Conservation (phyloP, 2,113 vertebrate species). For the Ancistrus triradiatus region DNA sequence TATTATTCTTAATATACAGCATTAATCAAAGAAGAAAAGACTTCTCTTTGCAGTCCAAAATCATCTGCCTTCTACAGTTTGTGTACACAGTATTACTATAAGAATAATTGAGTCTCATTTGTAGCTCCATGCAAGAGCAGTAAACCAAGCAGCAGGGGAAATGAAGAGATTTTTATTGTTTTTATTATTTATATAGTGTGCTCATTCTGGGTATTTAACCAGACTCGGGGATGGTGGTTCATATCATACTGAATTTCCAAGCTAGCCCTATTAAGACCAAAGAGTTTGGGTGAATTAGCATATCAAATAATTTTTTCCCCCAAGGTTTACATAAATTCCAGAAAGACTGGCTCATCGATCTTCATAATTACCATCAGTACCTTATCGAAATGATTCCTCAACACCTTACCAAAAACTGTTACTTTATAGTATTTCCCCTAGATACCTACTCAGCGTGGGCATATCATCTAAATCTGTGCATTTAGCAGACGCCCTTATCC, state of each 20-base stretch:
- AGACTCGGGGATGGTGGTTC: not conserved
- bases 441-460: too few species aligned
- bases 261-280: not conserved
- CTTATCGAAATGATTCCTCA: too few species aligned
- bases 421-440: too few species aligned
- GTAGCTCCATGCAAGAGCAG: slow-evolving; percentile 13
- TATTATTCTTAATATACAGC: too few species aligned
- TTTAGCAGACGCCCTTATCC: too few species aligned
- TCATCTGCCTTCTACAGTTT: not conserved
- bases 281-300: not conserved
- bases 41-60: not conserved
- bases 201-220: not conserved
- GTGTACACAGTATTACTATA: not conserved
- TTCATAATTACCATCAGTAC: too few species aligned
- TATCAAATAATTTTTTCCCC: not conserved
- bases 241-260: not conserved
- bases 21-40: too few species aligned
- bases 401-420: too few species aligned
- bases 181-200: not conserved
- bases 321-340: too few species aligned
- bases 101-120: slow-evolving; percentile 1
- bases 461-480: too few species aligned
- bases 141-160: not conserved
- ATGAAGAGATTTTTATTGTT: slow-evolving; percentile 7
- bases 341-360: too few species aligned